Evolutionary conservation across 2,888 invertebrate genomes (phyloP).

Genomic region (Drosophila pseudotakahashii): DNA sequence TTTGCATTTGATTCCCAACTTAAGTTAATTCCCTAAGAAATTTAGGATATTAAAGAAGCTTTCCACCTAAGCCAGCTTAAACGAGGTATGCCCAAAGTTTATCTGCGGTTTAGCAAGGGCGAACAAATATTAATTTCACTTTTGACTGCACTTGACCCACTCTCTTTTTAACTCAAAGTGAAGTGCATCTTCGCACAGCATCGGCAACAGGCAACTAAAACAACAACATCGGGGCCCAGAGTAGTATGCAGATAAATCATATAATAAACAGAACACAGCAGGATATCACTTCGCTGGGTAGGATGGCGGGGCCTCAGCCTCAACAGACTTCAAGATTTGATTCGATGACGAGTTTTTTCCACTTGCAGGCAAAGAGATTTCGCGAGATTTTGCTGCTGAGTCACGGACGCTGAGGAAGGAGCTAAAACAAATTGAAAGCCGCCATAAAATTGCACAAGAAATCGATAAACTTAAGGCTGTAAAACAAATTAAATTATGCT

Average conservation of each 20-base stretch:
- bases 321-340: constrained; percentile 40
- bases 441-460: constrained; percentile 54
- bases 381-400: constrained; percentile 47
- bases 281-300: constrained; percentile 51
- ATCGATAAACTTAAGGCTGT: constrained; percentile 57
- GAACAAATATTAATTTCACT: constrained; percentile 74
- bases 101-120: constrained; percentile 37
- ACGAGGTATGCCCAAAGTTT: constrained; percentile 5
- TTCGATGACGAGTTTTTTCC: constrained; percentile 47
- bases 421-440: constrained; percentile 62
- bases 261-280: constrained; percentile 73
- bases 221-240: constrained; percentile 4
- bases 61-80: background rate
- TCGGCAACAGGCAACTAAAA: constrained; percentile 9
- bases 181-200: constrained; percentile 40
- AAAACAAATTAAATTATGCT: constrained; percentile 71
- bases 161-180: constrained; percentile 58
- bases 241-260: constrained; percentile 67
- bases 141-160: constrained; percentile 80
- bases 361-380: constrained; percentile 12
- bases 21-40: background rate
- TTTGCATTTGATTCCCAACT: too few species aligned
- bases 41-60: background rate
- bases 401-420: constrained; percentile 46
- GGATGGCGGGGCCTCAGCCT: constrained; percentile 6